phyloP scores from a whole-genome alignment of 2,113 vertebrate genomes.

The Rhinichthys klamathensis region DNA sequence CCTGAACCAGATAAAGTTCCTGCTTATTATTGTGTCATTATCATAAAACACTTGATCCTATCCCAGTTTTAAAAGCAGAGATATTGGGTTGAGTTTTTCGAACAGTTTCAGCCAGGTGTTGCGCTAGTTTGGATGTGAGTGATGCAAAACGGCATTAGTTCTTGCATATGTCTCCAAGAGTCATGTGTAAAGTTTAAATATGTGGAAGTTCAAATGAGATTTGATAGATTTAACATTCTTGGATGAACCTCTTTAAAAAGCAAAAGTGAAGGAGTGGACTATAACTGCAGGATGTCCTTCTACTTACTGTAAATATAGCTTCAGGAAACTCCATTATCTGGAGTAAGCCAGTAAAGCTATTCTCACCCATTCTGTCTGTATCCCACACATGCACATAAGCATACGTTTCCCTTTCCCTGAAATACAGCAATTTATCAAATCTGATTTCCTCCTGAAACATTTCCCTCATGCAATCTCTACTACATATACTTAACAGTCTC shows the following conservation, averaged over 20 bases:
- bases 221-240: not conserved
- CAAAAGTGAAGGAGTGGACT: not conserved
- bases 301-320: conserved; percentile 30
- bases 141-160: not conserved
- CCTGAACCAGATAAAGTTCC: no score
- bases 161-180: not conserved
- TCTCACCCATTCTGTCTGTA: conserved; percentile 20
- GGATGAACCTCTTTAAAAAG: not conserved
- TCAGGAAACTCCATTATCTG: conserved; percentile 23
- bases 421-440: conserved; percentile 5
- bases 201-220: not conserved
- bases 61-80: no score
- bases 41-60: no score
- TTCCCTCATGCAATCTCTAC: not conserved
- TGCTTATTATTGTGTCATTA: no score
- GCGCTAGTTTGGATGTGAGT: not conserved
- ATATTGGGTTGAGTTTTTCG: not conserved
- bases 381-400: conserved; percentile 17
- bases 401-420: not conserved
- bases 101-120: not conserved
- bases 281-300: not conserved
- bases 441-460: not conserved
- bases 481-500: not conserved
- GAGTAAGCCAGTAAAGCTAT: conserved; percentile 23
- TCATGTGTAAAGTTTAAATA: not conserved